A percentile compares a stretch with the other conserved stretches of the same genome.
These are phyloP conservation scores for Parascotia fuliginaria DNA, from an alignment of 2,888 invertebrate species.

Conservation along the genomic window DNA sequence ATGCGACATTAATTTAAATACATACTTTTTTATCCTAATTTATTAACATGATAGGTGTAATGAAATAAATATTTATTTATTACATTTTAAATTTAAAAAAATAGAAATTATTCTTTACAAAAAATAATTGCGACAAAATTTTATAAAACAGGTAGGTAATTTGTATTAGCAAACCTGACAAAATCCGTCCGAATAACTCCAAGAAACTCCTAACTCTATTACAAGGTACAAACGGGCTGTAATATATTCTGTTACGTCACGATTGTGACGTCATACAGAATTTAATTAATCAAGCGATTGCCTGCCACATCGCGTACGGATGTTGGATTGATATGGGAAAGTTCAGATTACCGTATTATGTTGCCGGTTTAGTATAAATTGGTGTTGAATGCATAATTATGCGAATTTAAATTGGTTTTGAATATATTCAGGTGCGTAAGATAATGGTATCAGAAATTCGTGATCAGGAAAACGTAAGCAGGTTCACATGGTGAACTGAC, in stretches of 20 bases:
- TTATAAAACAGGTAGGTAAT: too few species aligned
- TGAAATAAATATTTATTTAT: too few species aligned
- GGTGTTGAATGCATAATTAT: background rate
- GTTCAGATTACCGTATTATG: background rate
- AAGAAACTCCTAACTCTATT: conserved; percentile 23
- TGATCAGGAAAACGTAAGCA: too few species aligned
- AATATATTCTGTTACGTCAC: conserved; percentile 31
- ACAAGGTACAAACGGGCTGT: conserved; percentile 13
- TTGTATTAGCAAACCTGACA: background rate
- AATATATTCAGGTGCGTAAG: too few species aligned
- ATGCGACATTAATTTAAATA: too few species aligned
- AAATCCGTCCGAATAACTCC: conserved; percentile 12
- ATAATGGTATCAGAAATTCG: too few species aligned
- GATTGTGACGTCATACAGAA: conserved; percentile 28
- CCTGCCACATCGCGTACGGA: conserved; percentile 16
- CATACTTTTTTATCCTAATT: too few species aligned
- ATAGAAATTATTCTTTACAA: too few species aligned
- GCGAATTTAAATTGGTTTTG: background rate
- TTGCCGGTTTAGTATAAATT: background rate
- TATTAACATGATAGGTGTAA: too few species aligned
- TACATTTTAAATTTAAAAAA: too few species aligned
- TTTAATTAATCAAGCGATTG: conserved; percentile 38
- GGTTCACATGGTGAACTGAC: too few species aligned
- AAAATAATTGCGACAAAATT: too few species aligned
- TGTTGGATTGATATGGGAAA: conserved; percentile 23